Evolutionary conservation across 2,113 vertebrate genomes (phyloP), one percentile per base, ranked within the genome.

Genomic region (Pristiophorus japonicus): DNA sequence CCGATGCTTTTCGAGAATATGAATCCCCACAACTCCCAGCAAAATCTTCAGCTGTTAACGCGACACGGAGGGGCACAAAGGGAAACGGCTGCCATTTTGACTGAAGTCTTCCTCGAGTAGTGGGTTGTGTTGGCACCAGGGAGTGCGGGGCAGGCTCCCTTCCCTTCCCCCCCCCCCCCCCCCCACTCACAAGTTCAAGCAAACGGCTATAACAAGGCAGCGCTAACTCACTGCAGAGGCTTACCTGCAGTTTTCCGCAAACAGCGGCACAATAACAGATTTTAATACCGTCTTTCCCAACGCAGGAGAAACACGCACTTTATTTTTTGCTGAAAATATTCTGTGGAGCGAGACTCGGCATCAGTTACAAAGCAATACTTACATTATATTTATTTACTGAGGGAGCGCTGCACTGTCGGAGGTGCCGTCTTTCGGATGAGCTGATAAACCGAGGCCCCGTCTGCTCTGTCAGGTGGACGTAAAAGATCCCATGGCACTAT

Each of bases 1-100:
- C 84, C 27, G 47, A 24, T 51, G n/a, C n/a, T n/a, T n/a, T n/a
- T n/a, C n/a, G n/a, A n/a, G n/a, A n/a, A n/a, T n/a, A n/a, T n/a
- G n/a, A n/a, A n/a, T n/a, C n/a, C n/a, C 5, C 88, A 92, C 5
- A 63, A 92, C 63, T 90, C 87, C 88, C 88, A 92, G 88, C 59
- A 92, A 38, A 92, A 27, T 92, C 88, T 20, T 92, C 59, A 63
- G 88, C 88, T 42, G 2, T 92, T 92, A 92, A 63, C 63, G 88
- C 62, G 63, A 42, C 59, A 90, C 14, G 30, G 87, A 59, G 51
- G 42, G 6, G 14, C 87, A 92, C n/a, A 63, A 92, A 92, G n/a
- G 7, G 16, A 92, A 63, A 38, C 59, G 20, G 22, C 59, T 22
- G 88, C 88, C 16, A 90, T 92, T 92, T 92, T 63, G 59, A 38